Evolutionary conservation across 2,113 vertebrate species (phyloP).

Genomic region (Lethenteron reissneri): DNA sequence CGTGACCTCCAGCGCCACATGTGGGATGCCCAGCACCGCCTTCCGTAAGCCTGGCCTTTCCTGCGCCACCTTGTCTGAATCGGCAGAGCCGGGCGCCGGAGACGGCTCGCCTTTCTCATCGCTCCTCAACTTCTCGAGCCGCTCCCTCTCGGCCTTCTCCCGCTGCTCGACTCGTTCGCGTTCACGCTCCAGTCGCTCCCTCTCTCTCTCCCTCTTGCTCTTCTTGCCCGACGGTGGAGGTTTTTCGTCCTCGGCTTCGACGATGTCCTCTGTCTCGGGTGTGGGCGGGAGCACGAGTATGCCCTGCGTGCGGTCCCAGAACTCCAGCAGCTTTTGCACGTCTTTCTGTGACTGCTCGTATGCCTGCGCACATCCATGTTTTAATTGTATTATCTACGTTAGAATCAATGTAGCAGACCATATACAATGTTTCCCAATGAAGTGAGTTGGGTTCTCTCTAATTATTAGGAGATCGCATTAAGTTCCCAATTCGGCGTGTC

Average conservation of each 20-base stretch:
- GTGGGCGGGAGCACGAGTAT: constrained; percentile 14
- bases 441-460: too few species aligned
- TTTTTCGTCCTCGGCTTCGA: constrained; percentile 21
- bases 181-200: constrained; percentile 16
- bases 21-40: constrained; percentile 21
- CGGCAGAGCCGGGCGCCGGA: constrained; percentile 10
- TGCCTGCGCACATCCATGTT: too few species aligned
- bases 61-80: constrained; percentile 10
- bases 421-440: too few species aligned
- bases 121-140: constrained; percentile 17
- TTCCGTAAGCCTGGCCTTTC: constrained; percentile 13
- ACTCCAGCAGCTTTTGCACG: constrained; percentile 21
- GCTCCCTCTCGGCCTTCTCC: constrained; percentile 23
- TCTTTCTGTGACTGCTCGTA: constrained; percentile 30
- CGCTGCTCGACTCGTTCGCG: constrained; percentile 12
- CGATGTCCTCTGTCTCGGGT: constrained; percentile 14
- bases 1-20: constrained; percentile 25
- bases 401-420: too few species aligned
- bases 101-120: constrained; percentile 9
- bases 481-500: too few species aligned
- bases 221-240: constrained; percentile 21
- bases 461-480: too few species aligned
- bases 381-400: too few species aligned
- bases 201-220: constrained; percentile 24
- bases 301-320: constrained; percentile 43